Evolutionary conservation across 2,888 invertebrate species (phyloP).

Genomic region (Napeogenes sylphis): DNA sequence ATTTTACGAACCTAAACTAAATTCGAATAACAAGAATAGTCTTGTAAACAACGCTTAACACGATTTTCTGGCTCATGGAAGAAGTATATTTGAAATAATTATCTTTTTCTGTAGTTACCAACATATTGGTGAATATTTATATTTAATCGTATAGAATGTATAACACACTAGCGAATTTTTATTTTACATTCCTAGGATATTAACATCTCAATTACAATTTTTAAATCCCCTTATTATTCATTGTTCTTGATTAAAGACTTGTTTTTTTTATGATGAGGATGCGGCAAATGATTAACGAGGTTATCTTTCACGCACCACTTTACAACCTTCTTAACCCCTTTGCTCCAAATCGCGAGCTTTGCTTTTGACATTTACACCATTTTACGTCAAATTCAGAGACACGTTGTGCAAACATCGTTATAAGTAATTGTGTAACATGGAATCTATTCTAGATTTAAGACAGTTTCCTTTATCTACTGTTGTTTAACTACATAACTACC

Average conservation of each 20-base stretch:
- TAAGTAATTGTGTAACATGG: neutral
- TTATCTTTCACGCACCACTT: neutral
- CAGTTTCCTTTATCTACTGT: neutral
- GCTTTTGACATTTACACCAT: slow-evolving; percentile 4
- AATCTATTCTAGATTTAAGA: neutral
- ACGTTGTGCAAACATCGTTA: neutral
- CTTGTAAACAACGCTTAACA: no score
- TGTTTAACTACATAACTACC: neutral
- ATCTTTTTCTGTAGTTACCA: no score
- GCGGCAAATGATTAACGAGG: neutral
- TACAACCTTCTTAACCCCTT: slow-evolving; percentile 3
- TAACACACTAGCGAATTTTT: no score
- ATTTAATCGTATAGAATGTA: no score
- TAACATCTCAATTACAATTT: no score
- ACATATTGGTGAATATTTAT: no score
- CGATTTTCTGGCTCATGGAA: no score
- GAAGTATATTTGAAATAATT: no score
- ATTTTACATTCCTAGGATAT: no score
- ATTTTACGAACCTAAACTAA: no score
- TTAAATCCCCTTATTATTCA: no score
- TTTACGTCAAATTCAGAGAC: slow-evolving; percentile 1
- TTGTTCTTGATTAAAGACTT: neutral
- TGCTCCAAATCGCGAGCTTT: slow-evolving; percentile 5
- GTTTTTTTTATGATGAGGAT: neutral
- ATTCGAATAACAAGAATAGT: no score